phyloP scores from a whole-genome alignment of 1,140 invertebrate species.

The Medauroidea extradentata region DNA sequence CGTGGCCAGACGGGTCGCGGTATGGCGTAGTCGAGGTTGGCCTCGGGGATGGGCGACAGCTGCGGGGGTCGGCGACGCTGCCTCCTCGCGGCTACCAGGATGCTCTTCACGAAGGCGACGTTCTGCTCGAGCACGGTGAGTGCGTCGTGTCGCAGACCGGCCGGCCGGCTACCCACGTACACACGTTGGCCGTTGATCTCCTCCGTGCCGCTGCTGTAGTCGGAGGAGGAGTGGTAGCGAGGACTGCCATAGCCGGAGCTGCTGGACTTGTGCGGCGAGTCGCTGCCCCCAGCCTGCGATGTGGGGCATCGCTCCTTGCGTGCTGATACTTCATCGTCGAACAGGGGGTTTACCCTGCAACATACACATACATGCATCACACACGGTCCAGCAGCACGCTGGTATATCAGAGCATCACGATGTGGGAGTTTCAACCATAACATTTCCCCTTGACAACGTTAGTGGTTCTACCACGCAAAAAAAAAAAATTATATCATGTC shows the following conservation, averaged over 20 bases:
- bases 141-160: slow-evolving; percentile 27
- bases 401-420: too few relatives aligned
- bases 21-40: slow-evolving; percentile 33
- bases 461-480: too few relatives aligned
- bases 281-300: neutral
- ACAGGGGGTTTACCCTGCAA: slow-evolving; percentile 21
- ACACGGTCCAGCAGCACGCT: too few relatives aligned
- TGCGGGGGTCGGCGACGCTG: slow-evolving; percentile 18
- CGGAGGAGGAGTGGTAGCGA: slow-evolving; percentile 30
- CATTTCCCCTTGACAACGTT: too few relatives aligned
- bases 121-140: slow-evolving; percentile 35
- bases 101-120: slow-evolving; percentile 34
- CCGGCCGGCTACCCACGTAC: slow-evolving; percentile 23
- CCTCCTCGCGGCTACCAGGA: slow-evolving; percentile 19
- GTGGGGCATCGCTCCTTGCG: neutral
- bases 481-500: too few relatives aligned
- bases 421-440: too few relatives aligned
- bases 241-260: slow-evolving; percentile 14
- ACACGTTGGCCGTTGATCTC: slow-evolving; percentile 18
- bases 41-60: slow-evolving; percentile 39
- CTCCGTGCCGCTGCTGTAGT: slow-evolving; percentile 31
- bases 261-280: slow-evolving; percentile 5
- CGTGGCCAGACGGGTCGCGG: slow-evolving; percentile 39
- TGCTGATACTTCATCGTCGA: slow-evolving; percentile 17
- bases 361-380: neutral